Conservation (phyloP, 2,113 vertebrate genomes). For the Cathartes aura region DNA sequence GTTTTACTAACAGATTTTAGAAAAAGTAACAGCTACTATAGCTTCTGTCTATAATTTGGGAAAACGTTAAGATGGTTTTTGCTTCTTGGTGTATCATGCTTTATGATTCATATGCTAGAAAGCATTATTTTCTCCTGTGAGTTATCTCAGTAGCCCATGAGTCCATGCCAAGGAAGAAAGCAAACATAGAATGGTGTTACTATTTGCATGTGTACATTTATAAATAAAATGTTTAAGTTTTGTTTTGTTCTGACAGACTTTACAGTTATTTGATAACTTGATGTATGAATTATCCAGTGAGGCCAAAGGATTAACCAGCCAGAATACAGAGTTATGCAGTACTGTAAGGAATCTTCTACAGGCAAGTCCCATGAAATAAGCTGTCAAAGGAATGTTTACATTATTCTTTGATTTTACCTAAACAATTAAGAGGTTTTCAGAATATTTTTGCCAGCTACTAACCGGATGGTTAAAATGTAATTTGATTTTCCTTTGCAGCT, state of each 20-base stretch:
- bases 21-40: neutral
- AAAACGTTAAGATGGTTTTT: fast-evolving
- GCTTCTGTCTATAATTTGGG: neutral
- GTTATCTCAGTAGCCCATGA: neutral
- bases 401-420: neutral
- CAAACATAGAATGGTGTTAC: neutral
- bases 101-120: neutral
- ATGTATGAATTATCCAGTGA: slow-evolving; percentile 83
- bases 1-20: neutral
- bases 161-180: neutral
- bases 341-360: slow-evolving; percentile 84
- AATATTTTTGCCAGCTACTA: neutral
- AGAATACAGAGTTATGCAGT: slow-evolving; percentile 82
- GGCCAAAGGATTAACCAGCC: slow-evolving; percentile 84
- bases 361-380: slow-evolving; percentile 67
- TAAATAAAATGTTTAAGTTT: neutral
- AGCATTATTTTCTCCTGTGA: neutral
- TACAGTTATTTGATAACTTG: slow-evolving; percentile 85
- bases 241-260: slow-evolving; percentile 76
- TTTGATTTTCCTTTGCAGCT: neutral
- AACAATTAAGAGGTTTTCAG: neutral
- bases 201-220: neutral
- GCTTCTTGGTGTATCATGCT: neutral
- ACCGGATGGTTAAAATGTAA: neutral
- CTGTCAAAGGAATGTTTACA: neutral